These are phyloP conservation scores for Polyploca ridens DNA, from an alignment of 2,888 invertebrate species.

Conservation along the genomic window DNA sequence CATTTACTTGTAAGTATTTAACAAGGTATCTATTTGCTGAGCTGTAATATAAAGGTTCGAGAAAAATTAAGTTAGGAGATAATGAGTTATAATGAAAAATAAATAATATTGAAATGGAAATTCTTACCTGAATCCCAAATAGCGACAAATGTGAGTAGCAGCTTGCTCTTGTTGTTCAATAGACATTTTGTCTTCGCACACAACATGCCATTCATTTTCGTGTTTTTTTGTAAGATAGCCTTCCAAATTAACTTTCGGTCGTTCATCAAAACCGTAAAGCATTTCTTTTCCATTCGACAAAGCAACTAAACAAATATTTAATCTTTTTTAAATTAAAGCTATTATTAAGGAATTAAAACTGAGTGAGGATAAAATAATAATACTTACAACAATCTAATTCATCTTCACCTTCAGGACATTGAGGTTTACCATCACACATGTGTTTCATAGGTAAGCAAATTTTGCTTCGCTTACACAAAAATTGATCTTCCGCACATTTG, in stretches of 20 bases:
- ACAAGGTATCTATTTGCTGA: conserved; percentile 67
- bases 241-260: conserved; percentile 83
- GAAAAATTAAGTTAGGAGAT: neutral
- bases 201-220: conserved; percentile 87
- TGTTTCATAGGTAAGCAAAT: conserved; percentile 85
- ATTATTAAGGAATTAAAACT: neutral
- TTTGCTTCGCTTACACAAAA: conserved; percentile 86
- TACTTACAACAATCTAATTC: conserved; percentile 91
- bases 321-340: neutral
- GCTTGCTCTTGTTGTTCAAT: conserved; percentile 72
- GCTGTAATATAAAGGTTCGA: conserved; percentile 39
- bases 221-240: conserved; percentile 87
- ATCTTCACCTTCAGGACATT: conserved; percentile 90
- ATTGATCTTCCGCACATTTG: conserved; percentile 84
- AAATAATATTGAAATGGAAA: conserved; percentile 1
- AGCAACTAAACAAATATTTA: conserved; percentile 81
- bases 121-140: conserved; percentile 86
- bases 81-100: neutral
- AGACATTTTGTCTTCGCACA: conserved; percentile 83
- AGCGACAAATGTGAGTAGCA: conserved; percentile 85
- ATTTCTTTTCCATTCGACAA: conserved; percentile 87
- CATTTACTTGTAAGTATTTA: conserved; percentile 69
- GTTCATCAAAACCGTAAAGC: conserved; percentile 84
- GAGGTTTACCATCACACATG: conserved; percentile 86
- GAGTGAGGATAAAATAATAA: neutral